phyloP scores from a whole-genome alignment of 23 tunicate species.

The Oikopleura albicans region DNA sequence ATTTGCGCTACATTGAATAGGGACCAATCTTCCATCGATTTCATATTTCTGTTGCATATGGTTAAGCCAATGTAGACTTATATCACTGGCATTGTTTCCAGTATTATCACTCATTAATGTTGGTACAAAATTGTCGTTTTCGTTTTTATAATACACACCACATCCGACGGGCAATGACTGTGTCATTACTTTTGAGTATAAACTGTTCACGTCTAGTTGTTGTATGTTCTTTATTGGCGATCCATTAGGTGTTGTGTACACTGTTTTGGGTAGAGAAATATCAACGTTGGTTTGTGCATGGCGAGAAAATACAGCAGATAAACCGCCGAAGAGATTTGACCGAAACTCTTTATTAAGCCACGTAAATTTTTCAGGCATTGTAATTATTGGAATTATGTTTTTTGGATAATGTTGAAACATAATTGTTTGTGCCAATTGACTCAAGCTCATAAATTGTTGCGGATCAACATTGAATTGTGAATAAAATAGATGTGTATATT shows the following conservation, averaged over 20 bases:
- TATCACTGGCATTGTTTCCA: background rate
- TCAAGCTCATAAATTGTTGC: background rate
- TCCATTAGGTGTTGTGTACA: background rate
- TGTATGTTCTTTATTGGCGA: background rate
- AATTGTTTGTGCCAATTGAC: background rate
- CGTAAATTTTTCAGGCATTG: background rate
- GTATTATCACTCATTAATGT: background rate
- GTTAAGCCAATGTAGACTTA: background rate
- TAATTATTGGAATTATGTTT: background rate
- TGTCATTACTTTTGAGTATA: background rate
- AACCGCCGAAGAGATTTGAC: background rate
- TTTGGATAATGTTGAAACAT: background rate
- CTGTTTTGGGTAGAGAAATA: background rate
- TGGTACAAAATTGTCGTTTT: background rate
- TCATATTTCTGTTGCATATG: background rate
- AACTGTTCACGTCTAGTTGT: background rate
- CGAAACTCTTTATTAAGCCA: background rate
- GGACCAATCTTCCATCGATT: background rate
- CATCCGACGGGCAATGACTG: background rate
- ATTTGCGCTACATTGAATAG: background rate
- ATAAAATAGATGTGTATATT: background rate
- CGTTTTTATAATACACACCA: background rate
- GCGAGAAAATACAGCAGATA: background rate
- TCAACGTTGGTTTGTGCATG: background rate
- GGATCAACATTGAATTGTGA: background rate